Conservation (phyloP, 2,888 invertebrate genomes). For the Cistogaster globosa region DNA sequence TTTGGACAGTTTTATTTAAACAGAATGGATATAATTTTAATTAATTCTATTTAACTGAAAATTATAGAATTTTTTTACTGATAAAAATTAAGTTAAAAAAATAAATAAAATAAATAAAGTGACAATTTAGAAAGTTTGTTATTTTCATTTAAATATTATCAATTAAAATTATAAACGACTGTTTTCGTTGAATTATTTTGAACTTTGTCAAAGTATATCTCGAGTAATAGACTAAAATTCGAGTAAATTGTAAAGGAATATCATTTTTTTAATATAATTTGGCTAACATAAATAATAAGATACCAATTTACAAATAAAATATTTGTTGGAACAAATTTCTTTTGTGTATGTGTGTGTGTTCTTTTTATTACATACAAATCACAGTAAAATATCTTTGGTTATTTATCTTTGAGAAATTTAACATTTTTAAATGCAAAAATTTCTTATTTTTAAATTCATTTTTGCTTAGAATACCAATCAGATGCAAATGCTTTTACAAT, state of each 20-base stretch:
- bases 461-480: too few species aligned
- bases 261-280: constrained; percentile 15
- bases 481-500: too few species aligned
- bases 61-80: background rate
- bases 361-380: constrained; percentile 8
- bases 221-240: constrained; percentile 82
- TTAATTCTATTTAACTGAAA: constrained; percentile 49
- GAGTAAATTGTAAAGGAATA: constrained; percentile 76
- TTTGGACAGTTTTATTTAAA: constrained; percentile 54
- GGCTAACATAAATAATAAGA: constrained; percentile 31
- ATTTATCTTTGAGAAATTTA: constrained; percentile 9
- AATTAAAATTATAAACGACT: constrained; percentile 81
- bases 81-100: background rate
- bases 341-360: background rate
- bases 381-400: constrained; percentile 36
- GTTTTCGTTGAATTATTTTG: constrained; percentile 72
- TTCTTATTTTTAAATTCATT: too few species aligned
- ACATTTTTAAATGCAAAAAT: background rate
- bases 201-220: constrained; percentile 82
- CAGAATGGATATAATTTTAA: constrained; percentile 69
- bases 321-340: constrained; percentile 24
- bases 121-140: background rate
- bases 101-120: background rate
- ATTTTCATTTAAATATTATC: constrained; percentile 53
- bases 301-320: constrained; percentile 52